Conservation (phyloP, 1,140 invertebrate genomes). For the Theocolax elegans region DNA sequence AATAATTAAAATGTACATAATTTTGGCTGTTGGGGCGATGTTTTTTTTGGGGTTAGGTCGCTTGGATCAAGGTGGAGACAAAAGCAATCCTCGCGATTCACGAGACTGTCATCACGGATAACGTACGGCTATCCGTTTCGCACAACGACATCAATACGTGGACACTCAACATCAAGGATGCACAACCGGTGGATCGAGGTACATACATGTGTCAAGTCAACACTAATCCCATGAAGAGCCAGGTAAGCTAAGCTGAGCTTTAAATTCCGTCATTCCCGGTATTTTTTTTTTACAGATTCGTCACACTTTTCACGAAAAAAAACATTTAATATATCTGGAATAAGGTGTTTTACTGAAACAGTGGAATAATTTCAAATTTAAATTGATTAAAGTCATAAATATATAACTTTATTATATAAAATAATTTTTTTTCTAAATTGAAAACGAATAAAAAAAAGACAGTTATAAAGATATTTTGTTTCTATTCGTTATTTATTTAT, state of each 20-base stretch:
- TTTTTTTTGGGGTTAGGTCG: slow-evolving; percentile 73
- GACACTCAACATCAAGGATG: slow-evolving; percentile 85
- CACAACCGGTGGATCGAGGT: slow-evolving; percentile 85
- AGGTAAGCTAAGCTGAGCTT: slow-evolving; percentile 72
- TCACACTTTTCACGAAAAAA: no score
- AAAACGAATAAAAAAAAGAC: no score
- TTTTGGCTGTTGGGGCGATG: not conserved
- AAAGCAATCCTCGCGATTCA: slow-evolving; percentile 92
- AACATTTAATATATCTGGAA: no score
- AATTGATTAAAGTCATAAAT: no score
- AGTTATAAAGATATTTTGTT: no score
- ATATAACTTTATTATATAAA: no score
- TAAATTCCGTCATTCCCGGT: not conserved
- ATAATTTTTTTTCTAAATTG: no score
- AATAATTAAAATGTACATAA: no score
- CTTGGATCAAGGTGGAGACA: slow-evolving; percentile 92
- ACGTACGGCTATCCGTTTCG: slow-evolving; percentile 84
- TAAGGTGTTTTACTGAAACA: no score
- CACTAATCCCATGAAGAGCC: slow-evolving; percentile 93
- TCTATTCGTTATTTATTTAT: no score
- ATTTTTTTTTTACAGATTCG: no score
- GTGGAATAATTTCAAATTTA: no score
- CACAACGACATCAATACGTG: slow-evolving; percentile 89
- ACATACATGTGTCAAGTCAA: slow-evolving; percentile 95
- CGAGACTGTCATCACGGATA: slow-evolving; percentile 92